Base-by-base conservation (phyloP, 2,888 invertebrate genomes). In the Prenolepis imparis region DNA sequence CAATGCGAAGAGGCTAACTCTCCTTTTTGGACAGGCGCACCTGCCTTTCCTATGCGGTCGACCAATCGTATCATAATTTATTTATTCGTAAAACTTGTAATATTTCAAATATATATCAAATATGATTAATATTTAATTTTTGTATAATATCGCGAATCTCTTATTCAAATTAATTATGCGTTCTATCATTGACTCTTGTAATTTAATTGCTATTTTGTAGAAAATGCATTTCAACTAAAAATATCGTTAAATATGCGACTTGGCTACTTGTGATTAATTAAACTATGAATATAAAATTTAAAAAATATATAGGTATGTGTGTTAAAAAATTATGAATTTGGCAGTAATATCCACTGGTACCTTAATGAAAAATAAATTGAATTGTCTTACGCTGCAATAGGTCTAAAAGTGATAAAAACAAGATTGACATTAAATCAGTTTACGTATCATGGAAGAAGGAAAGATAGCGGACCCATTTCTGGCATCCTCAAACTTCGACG, bases 11-110 rank as follows among this genome's bases (percentile, higher is more conserved):
- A 80, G 89, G 44, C 64, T 67, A 72, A 72, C 55, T 82, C 83
- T 83, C 82, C 84, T 85, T 88, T 88, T 84, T 67, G 86, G 88
- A 87, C 89, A 88, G 89, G 89, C 89, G 89, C 89, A 85, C 61
- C 84, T 78, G 83, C 85, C 85, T 84, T 90, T 88, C 70, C 48
- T 41, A 32, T 12, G 57, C 70, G 18, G 72, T 21, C 44, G 21
- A 32, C 36, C 15, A 82, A 74, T 57, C 41, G 36, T 44, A 15
- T 39, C n/a, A 74, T 75, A 41, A 63, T 82, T 82, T 48, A 70
- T 70, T 70, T 78, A 78, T 48, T 59, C 39, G 24, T 75, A 24
- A 28, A 2, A 28, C 24, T 6, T n/a, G 39, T 21, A 67, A 55
- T 28, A n/a, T 55, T 77, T 39, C 24, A 24, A 44, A 64, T 32